These are phyloP conservation scores for Lingula anatina DNA, from an alignment of 2,888 invertebrate species.

Conservation along the genomic window DNA sequence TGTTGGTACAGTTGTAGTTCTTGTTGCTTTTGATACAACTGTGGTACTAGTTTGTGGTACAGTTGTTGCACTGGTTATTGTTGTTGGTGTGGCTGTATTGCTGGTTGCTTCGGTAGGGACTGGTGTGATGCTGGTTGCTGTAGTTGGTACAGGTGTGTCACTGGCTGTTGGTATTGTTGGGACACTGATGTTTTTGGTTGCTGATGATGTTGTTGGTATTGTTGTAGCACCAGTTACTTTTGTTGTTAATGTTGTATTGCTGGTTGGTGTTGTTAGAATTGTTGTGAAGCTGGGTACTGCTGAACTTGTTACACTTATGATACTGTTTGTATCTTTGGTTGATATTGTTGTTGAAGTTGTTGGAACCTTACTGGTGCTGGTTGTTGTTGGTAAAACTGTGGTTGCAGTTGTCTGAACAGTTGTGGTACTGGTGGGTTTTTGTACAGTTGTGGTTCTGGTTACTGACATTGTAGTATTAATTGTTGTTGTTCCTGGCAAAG, in stretches of 20 bases:
- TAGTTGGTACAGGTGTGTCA: not conserved
- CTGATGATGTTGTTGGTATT: too few species aligned
- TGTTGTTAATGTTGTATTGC: too few species aligned
- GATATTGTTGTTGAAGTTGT: too few species aligned
- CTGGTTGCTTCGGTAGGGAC: not conserved
- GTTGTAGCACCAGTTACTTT: too few species aligned
- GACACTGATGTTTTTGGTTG: too few species aligned
- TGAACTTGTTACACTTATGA: too few species aligned
- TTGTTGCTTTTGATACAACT: not conserved
- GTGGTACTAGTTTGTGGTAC: not conserved
- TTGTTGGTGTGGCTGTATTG: not conserved
- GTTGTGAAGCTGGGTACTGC: too few species aligned
- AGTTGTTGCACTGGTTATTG: not conserved
- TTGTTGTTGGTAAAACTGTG: not conserved
- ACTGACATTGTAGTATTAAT: conserved; percentile 1
- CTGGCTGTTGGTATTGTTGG: too few species aligned
- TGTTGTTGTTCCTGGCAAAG: not conserved
- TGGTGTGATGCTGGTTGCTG: not conserved
- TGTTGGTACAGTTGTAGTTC: not conserved
- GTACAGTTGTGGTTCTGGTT: not conserved
- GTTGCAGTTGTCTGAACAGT: too few species aligned
- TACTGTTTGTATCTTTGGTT: not conserved
- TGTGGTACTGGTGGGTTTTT: not conserved
- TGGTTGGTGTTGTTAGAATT: too few species aligned
- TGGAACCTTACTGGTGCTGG: not conserved